Evolutionary conservation across 2,888 invertebrate genomes (phyloP), one percentile per base, ranked within the genome.

Genomic region (Agonopterix heracliana): DNA sequence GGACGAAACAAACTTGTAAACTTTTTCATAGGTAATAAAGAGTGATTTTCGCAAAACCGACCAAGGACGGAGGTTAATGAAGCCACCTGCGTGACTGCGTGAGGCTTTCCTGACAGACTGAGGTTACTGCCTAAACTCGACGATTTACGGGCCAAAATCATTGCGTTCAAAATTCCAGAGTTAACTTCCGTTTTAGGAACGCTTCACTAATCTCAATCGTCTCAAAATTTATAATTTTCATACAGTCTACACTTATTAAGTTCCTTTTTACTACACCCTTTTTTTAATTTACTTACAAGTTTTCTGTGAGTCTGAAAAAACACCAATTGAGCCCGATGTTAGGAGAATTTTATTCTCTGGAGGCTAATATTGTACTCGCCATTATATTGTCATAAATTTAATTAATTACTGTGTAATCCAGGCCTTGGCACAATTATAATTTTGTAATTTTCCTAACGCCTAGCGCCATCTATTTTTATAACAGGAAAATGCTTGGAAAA

Each of bases 31-130:
- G 42, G 12, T 34, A 47, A 42, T 41, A 26, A 26, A 40, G 8
- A 14, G 38, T 12, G 17, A 36, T 13, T 45, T 48, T 26, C 12
- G 11, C 2, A 26, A 26, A 34, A 36, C 11, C 44, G 53, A 52
- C 50, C 76, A 77, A 77, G 78, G 76, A 66, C 75, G 58, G 53
- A 34, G 26, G 46, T 52, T 71, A 76, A 77, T 70, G 71, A 72
- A 71, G 64, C 55, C 56, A 38, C 51, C 62, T 74, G 71, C 77
- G 78, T 78, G 78, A 74, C 71, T 70, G 54, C 52, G 52, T 47
- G 49, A 69, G 69, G 72, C 50, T 49, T 49, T 44, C 48, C 48
- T 50, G 55, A 56, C 50, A 14, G 9, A 26, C 11, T 34, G 45
- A 44, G 41, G 41, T 51, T 50, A 40, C 11, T 36, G 9, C 13